Evolutionary conservation across 2,113 vertebrate genomes (phyloP), one percentile per base, ranked within the genome.

Genomic region (Euleptes europaea): DNA sequence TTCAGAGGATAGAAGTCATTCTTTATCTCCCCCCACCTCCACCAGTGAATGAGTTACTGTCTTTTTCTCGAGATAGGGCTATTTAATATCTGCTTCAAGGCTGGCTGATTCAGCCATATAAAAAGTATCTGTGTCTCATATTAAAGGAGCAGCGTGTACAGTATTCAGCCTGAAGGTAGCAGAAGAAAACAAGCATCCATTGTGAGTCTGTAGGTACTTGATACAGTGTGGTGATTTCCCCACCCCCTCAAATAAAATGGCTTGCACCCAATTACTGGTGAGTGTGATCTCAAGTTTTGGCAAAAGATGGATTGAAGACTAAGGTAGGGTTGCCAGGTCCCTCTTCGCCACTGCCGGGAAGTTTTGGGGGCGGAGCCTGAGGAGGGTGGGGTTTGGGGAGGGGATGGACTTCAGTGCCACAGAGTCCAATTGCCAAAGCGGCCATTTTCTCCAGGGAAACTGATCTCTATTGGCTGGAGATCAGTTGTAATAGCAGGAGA

Each of bases 71-170:
- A 73, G 51, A 86, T 13, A 82, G 77, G 72, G 78, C 82, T 88
- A 51, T 66, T 42, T 84, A 77, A 44, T 40, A 35, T 19, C 6
- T 85, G 57, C 63, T 26, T 54, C 0, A 31, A 72, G 83, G 85
- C 85, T 66, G 49, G 54, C 28, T 13, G 10, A 33, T 84, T 60
- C 74, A 40, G n/a, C 81, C 76, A 1, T 4, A 84, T 82, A 35
- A 0, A 82, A 66, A 31, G 47, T 47, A 19, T 76, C 86, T 71
- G 42, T 33, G 47, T 89, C n/a, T 87, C 70, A 17, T 90, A 88
- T 89, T 75, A 91, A 93, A 80, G 1, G n/a, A 78, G 54, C 73
- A 63, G 23, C 76, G 88, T 87, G 84, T 2, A 23, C 21, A 9
- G 26, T 72, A 3, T 79, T 92, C 21, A 2, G 0, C 49, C 70